These are phyloP conservation scores for Phylloscopus trochilus DNA, from an alignment of 2,113 vertebrate genomes.

Conservation along the genomic window DNA sequence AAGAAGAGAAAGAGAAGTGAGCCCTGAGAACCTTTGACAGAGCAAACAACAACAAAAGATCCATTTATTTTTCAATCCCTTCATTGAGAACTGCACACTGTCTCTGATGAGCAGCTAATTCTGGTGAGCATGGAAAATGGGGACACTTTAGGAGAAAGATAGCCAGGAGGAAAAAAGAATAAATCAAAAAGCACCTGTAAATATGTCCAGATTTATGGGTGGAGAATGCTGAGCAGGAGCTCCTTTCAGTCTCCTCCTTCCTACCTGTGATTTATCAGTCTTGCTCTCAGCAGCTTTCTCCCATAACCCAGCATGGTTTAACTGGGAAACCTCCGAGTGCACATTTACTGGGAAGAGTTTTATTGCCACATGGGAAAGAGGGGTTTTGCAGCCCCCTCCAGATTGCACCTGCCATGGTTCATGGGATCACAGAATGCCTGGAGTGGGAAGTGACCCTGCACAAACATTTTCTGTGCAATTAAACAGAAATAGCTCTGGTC, in stretches of 20 bases:
- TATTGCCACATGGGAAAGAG: neutral
- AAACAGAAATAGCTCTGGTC: neutral
- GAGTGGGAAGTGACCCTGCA: neutral
- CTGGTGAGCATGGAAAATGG: neutral
- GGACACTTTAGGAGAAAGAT: neutral
- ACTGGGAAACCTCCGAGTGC: neutral
- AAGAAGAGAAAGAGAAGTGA: neutral
- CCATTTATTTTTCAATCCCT: neutral
- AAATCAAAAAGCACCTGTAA: neutral
- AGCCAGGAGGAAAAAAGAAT: neutral
- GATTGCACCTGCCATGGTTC: rapidly evolving
- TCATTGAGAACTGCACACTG: neutral
- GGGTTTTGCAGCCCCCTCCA: neutral
- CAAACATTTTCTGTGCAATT: neutral
- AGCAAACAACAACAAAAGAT: neutral
- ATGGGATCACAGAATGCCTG: neutral
- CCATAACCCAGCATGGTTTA: neutral
- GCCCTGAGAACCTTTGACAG: neutral
- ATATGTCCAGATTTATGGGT: neutral
- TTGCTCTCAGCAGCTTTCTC: neutral
- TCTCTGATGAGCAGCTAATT: neutral
- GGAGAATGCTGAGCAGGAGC: neutral
- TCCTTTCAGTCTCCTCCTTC: neutral
- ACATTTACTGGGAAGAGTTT: neutral
- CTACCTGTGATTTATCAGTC: neutral